Conservation (phyloP, 2,113 vertebrate genomes). For the Felis chaus region DNA sequence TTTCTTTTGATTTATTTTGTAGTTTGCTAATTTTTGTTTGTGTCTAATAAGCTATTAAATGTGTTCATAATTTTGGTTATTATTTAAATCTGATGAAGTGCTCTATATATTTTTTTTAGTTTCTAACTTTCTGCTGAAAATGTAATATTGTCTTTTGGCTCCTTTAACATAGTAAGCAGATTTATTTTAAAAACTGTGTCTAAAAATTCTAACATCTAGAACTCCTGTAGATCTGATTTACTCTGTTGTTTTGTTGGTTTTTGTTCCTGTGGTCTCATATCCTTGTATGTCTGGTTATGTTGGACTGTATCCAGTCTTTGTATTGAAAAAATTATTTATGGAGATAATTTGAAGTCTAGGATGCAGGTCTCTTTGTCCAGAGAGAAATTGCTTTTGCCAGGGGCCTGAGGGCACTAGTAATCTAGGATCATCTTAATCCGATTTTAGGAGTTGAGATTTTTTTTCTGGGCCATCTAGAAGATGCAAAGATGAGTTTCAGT, state of each 20-base stretch:
- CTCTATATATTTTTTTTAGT: background rate
- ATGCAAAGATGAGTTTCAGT: background rate
- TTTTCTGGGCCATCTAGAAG: background rate
- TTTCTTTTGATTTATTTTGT: background rate
- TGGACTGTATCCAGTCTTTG: background rate
- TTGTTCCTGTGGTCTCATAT: background rate
- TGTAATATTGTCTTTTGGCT: background rate
- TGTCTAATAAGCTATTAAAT: background rate
- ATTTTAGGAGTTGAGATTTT: background rate
- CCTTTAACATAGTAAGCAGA: background rate
- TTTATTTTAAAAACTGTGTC: background rate
- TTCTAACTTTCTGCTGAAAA: constrained; percentile 1
- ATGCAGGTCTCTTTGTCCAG: background rate
- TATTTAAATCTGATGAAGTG: background rate
- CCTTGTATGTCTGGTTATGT: background rate
- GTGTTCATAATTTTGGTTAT: background rate
- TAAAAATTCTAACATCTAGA: background rate
- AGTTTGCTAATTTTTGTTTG: constrained; percentile 21
- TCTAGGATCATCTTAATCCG: background rate
- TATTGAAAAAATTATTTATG: background rate
- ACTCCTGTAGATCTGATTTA: background rate
- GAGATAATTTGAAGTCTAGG: background rate
- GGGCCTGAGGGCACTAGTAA: background rate
- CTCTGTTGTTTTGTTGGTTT: background rate
- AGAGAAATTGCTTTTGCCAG: background rate